Conservation (phyloP, 2,113 vertebrate genomes). For the Piliocolobus tephrosceles region DNA sequence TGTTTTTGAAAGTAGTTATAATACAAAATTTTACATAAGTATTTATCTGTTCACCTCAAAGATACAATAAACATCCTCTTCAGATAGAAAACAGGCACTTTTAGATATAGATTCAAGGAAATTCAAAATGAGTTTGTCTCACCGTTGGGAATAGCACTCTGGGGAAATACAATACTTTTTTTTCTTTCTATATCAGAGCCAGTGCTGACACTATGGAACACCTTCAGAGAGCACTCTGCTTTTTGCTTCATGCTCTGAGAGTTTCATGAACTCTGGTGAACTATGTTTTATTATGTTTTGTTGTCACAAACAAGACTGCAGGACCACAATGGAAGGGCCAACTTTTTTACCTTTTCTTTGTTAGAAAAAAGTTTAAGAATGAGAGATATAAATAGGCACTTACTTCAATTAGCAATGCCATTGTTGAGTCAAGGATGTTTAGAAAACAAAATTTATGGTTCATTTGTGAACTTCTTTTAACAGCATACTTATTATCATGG, state of each 20-base stretch:
- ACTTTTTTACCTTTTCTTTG: background rate
- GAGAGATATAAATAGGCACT: background rate
- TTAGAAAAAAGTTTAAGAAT: background rate
- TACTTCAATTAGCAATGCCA: background rate
- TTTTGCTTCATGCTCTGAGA: constrained; percentile 17
- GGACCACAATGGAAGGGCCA: background rate
- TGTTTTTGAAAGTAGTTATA: background rate
- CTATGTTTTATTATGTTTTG: background rate
- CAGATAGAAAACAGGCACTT: background rate
- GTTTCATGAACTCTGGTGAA: background rate
- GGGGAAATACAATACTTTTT: background rate
- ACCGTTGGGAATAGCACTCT: background rate
- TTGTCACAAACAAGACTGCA: background rate
- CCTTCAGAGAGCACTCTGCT: background rate
- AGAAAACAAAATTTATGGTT: background rate
- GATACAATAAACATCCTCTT: background rate
- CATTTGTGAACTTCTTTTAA: background rate
- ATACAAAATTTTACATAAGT: background rate
- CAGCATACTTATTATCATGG: background rate
- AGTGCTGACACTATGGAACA: background rate
- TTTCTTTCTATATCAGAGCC: background rate
- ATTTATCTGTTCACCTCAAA: background rate
- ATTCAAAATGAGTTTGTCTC: constrained; percentile 30
- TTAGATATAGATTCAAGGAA: constrained; percentile 23
- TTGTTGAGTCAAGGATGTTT: background rate